Base-by-base conservation (phyloP, 2,113 vertebrate genomes). In the Rynchops niger region DNA sequence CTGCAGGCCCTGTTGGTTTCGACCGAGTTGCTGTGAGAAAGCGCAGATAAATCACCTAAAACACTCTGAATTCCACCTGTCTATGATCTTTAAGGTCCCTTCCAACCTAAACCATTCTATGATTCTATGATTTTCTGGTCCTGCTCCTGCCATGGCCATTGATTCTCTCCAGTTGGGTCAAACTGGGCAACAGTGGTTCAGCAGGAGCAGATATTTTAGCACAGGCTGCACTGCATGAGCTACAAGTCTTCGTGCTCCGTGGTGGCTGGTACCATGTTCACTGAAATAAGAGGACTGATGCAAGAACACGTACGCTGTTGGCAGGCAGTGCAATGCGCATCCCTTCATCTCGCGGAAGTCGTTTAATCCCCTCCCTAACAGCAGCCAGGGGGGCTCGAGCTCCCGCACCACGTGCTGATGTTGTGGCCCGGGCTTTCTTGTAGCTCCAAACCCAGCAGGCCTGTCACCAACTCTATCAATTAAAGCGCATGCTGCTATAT, bases 391-490 rank as follows among this genome's bases (percentile, higher is more conserved):
- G 45, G 88, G 83, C 69, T 65, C 6, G 2, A 58, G 34, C 88
- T 42, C 52, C 83, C 7, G 55, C 16, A 26, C 32, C 81, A 34
- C 1, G 14, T 38, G 73, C 84, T 62, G 89, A 4, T 71, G 81
- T 3, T 27, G 80, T 63, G 86, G 4, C 45, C 45, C 29, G 72
- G 42, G 83, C 38, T 94, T 56, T 78, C 72, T 42, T 19, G 59
- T 7, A 49, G 83, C 87, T 65, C 45, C 74, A 65, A 47, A 29
- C 70, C 53, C 95, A 65, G 91, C 95, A 94, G 89, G 87, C 14
- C 84, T 96, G 95, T 91, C 95, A 93, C 70, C 11, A 11, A 20
- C 92, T 96, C 95, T 3, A 69, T 96, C 91, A 90, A 94, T 96
- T 93, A 96, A 87, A 88, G 15, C 21, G 1, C 26, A 6, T 3